Percentiles rank a stretch among this genome's conserved stretches.
Evolutionary conservation across 2,113 vertebrate species (phyloP).

Genomic region (Oreochromis niloticus): DNA sequence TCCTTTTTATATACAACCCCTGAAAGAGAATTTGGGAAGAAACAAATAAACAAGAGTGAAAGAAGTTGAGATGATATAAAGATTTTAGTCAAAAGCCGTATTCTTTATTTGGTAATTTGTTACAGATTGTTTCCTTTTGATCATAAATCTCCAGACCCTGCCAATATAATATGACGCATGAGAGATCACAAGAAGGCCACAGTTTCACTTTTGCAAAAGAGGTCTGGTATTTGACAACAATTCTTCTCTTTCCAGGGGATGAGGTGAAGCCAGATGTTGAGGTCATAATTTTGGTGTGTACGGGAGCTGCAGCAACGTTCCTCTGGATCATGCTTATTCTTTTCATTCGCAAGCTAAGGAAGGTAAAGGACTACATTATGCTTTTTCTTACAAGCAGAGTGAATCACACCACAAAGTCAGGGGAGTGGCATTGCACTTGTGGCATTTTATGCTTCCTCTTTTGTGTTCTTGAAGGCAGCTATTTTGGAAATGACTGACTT

Average conservation of each 20-base stretch:
- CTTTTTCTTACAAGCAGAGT: not conserved
- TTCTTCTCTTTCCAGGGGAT: constrained; percentile 72
- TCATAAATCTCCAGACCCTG: not conserved
- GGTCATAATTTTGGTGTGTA: constrained; percentile 89
- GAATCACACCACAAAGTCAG: not conserved
- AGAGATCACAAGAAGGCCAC: not conserved
- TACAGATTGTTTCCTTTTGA: not conserved
- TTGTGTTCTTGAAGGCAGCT: not conserved
- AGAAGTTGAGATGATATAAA: not conserved
- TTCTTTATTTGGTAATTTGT: not conserved
- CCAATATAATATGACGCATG: not conserved
- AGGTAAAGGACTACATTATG: constrained; percentile 65
- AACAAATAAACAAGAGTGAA: not conserved
- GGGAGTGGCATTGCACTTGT: not conserved
- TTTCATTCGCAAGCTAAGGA: constrained; percentile 88
- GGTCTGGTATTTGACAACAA: not conserved
- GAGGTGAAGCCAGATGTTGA: constrained; percentile 86
- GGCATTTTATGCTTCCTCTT: not conserved
- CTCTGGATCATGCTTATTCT: constrained; percentile 92
- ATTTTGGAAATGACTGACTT: not conserved
- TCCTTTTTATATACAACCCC: not conserved
- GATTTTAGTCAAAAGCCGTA: not conserved
- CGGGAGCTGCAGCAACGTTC: constrained; percentile 85
- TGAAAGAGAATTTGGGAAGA: not conserved
- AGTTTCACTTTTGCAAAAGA: not conserved